Evolutionary conservation across 92 coral and sea anemone genomes (phyloP).

Genomic region (Epizoanthus illoricatus): DNA sequence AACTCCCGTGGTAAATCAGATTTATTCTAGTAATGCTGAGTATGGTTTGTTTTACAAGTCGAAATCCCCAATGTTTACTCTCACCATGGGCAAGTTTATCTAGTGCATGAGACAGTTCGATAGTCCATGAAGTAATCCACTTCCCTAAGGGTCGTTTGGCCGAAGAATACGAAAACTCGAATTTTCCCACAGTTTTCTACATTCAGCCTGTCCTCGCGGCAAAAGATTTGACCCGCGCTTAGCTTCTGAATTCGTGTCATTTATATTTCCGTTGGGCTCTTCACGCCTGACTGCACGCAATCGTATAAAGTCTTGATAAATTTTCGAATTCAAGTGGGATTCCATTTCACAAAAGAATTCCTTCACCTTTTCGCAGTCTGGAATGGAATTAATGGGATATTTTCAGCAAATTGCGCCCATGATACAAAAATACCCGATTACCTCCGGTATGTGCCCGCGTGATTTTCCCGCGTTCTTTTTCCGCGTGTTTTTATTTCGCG

Average conservation of each 20-base stretch:
- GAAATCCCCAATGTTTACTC: background rate
- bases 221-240: slow-evolving; percentile 17
- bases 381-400: background rate
- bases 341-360: background rate
- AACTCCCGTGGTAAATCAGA: too few species aligned
- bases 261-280: background rate
- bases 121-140: background rate
- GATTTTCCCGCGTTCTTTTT: background rate
- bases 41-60: background rate
- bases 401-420: background rate
- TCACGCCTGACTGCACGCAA: too few species aligned
- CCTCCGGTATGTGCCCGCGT: background rate
- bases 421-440: background rate
- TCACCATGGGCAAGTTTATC: background rate
- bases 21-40: background rate
- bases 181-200: background rate
- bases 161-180: background rate
- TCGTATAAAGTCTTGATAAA: background rate
- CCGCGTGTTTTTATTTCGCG: slow-evolving; percentile 10
- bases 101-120: background rate
- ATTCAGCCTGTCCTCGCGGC: background rate
- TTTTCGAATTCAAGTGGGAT: background rate
- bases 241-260: slow-evolving; percentile 1
- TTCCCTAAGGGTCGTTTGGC: background rate
- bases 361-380: background rate